Percentiles rank a stretch among this genome's conserved stretches.
These are phyloP conservation scores for Zeugodacus cucurbitae DNA, from an alignment of 1,140 invertebrate species.

Conservation along the genomic window DNA sequence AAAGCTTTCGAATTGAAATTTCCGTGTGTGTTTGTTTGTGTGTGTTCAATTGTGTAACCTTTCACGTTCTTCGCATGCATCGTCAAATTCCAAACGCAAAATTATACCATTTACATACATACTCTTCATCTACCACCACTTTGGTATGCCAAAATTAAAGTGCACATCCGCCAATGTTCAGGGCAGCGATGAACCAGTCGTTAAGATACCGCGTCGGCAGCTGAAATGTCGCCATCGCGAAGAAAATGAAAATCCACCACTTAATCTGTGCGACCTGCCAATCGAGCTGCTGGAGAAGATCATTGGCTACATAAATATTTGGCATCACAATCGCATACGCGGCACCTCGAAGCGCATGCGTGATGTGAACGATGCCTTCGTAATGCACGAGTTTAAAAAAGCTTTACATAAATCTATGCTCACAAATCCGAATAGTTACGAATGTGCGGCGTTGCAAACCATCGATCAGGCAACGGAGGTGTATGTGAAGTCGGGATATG, in stretches of 20 bases:
- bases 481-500: constrained; percentile 42
- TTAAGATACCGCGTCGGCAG: not conserved
- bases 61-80: not conserved
- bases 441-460: constrained; percentile 39
- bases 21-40: not conserved
- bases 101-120: not conserved
- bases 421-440: constrained; percentile 11
- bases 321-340: constrained; percentile 45
- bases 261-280: constrained; percentile 64
- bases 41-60: not conserved
- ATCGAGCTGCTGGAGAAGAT: constrained; percentile 42
- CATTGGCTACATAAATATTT: constrained; percentile 43
- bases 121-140: not conserved
- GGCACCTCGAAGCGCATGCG: constrained; percentile 42
- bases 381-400: constrained; percentile 44
- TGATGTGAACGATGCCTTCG: constrained; percentile 37
- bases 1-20: constrained; percentile 20
- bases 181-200: not conserved
- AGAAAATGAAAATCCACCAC: not conserved
- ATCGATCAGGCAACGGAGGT: constrained; percentile 41
- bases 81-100: not conserved
- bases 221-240: not conserved
- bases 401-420: not conserved
- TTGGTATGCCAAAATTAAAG: constrained; percentile 28
- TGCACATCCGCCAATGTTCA: not conserved